phyloP scores from a whole-genome alignment of 1,140 invertebrate species.

The Drosophila funebris region DNA sequence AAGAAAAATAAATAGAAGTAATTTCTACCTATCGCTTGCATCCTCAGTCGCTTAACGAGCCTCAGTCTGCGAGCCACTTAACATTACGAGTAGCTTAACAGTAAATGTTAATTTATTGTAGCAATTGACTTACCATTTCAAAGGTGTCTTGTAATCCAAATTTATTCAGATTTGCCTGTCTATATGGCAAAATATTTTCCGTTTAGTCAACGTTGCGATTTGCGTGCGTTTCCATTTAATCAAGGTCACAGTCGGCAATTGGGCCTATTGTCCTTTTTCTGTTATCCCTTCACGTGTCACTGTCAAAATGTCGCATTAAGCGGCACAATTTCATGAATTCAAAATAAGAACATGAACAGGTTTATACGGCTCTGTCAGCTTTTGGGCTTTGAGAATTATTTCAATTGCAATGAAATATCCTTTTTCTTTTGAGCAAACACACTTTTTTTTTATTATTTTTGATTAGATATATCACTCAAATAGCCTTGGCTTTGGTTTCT shows the following conservation, averaged over 20 bases:
- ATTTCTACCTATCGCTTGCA: not conserved
- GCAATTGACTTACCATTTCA: conserved; percentile 9
- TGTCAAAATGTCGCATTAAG: conserved; percentile 41
- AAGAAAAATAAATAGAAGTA: not conserved
- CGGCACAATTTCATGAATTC: conserved; percentile 12
- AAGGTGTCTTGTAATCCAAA: conserved; percentile 20
- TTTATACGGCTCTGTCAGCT: conserved; percentile 19
- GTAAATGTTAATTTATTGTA: not conserved
- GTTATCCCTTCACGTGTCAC: conserved; percentile 40
- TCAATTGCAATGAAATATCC: conserved; percentile 1
- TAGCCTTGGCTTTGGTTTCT: conserved; percentile 27
- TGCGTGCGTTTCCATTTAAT: conserved; percentile 6
- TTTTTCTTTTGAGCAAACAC: not conserved
- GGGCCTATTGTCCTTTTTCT: conserved; percentile 25
- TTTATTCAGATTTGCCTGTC: conserved; percentile 14
- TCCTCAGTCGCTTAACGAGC: too few relatives aligned
- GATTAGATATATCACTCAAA: conserved; percentile 38
- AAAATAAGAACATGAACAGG: conserved; percentile 10
- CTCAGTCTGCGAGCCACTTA: too few relatives aligned
- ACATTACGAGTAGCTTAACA: not conserved
- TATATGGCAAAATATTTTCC: not conserved
- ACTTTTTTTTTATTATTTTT: not conserved
- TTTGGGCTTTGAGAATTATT: conserved; percentile 14
- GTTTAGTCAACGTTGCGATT: too few relatives aligned
- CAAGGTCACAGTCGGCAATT: conserved; percentile 26